Evolutionary conservation across 2,888 invertebrate species (phyloP).

Genomic region (Hemaris fuciformis): DNA sequence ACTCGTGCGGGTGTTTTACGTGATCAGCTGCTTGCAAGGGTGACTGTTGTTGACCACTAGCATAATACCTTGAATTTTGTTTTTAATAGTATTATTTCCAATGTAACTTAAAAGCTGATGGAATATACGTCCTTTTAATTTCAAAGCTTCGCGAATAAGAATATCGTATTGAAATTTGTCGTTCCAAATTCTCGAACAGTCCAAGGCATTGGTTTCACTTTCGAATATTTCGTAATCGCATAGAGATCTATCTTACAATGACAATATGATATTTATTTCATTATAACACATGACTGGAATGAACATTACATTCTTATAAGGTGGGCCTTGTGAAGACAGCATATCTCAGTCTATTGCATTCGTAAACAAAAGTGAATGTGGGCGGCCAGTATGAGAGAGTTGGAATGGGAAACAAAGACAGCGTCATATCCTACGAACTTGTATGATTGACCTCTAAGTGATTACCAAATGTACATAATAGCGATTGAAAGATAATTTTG

Average conservation of each 20-base stretch:
- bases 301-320: not conserved
- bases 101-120: not conserved
- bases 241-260: slow-evolving; percentile 35
- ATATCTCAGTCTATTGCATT: slow-evolving; percentile 25
- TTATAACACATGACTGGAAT: not conserved
- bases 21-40: slow-evolving; percentile 63
- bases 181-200: not conserved
- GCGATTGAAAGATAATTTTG: slow-evolving; percentile 22
- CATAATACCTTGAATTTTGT: not conserved
- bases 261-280: slow-evolving; percentile 2
- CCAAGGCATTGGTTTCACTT: slow-evolving; percentile 52
- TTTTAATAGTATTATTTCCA: not conserved
- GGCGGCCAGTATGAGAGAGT: slow-evolving; percentile 53
- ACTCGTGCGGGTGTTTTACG: slow-evolving; percentile 37
- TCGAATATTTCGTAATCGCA: slow-evolving; percentile 57
- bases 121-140: not conserved
- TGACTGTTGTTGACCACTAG: slow-evolving; percentile 28
- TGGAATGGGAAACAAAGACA: slow-evolving; percentile 57
- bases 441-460: slow-evolving; percentile 44
- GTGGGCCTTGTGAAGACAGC: not conserved
- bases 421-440: slow-evolving; percentile 43
- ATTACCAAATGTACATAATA: slow-evolving; percentile 27
- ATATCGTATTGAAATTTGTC: not conserved
- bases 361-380: slow-evolving; percentile 77
- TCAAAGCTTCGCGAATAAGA: not conserved